Percentiles rank a stretch among this genome's conserved stretches.
Conservation (phyloP, 2,888 invertebrate genomes). For the Drosophila infuscata region DNA sequence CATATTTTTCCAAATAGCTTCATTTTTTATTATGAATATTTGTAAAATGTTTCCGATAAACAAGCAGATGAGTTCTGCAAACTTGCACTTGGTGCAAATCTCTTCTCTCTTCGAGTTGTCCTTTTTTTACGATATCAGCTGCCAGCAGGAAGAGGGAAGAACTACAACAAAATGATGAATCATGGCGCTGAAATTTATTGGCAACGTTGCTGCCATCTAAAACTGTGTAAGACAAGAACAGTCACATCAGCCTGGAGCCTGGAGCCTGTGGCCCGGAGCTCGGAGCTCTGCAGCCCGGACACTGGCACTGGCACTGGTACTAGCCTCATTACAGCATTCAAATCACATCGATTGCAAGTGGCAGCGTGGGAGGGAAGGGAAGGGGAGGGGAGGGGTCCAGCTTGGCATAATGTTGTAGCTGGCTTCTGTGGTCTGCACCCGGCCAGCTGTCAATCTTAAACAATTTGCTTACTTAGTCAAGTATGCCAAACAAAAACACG, state of each 20-base stretch:
- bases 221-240: neutral
- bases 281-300: neutral
- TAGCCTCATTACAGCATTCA: slow-evolving; percentile 55
- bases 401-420: slow-evolving; percentile 13
- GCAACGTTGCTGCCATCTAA: slow-evolving; percentile 14
- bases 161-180: slow-evolving; percentile 45
- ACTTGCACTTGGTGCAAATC: slow-evolving; percentile 28
- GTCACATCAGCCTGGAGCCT: neutral
- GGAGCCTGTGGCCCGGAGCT: neutral
- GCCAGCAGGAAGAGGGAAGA: neutral
- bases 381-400: neutral
- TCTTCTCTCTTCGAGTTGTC: slow-evolving; percentile 1
- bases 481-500: slow-evolving; percentile 68
- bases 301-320: neutral
- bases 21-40: neutral
- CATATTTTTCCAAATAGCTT: neutral
- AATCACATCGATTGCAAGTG: slow-evolving; percentile 51
- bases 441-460: slow-evolving; percentile 70
- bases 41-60: neutral
- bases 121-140: neutral
- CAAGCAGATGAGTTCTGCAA: neutral
- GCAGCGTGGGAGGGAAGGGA: slow-evolving; percentile 3
- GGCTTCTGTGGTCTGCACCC: slow-evolving; percentile 26
- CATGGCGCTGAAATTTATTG: slow-evolving; percentile 49
- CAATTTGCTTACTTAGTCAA: slow-evolving; percentile 76